Evolutionary conservation across 2,113 vertebrate genomes (phyloP).

Genomic region (Hydrolagus affinis): DNA sequence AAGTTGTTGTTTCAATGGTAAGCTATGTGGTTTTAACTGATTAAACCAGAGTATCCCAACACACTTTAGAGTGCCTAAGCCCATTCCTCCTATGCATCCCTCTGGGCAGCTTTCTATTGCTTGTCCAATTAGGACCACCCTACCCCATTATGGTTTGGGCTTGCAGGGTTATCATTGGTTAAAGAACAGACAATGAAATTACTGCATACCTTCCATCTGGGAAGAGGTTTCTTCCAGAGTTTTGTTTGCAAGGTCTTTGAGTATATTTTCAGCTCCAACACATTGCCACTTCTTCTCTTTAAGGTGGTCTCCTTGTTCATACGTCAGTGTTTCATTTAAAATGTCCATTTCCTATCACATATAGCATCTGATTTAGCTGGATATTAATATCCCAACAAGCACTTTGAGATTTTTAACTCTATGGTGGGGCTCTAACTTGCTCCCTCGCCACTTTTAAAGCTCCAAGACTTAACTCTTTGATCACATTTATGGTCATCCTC

Average conservation of each 20-base stretch:
- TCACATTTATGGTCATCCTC: not conserved
- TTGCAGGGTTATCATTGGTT: too few species aligned
- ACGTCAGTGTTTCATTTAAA: constrained; percentile 56
- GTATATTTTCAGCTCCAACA: not conserved
- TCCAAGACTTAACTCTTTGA: not conserved
- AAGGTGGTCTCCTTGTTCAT: constrained; percentile 50
- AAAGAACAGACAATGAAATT: not conserved
- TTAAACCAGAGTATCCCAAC: too few species aligned
- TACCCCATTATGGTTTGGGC: too few species aligned
- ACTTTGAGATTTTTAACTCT: not conserved
- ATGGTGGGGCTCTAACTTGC: not conserved
- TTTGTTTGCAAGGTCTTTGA: constrained; percentile 37
- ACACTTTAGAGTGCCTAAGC: too few species aligned
- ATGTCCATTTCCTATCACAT: constrained; percentile 50
- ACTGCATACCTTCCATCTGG: constrained; percentile 44
- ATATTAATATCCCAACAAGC: not conserved
- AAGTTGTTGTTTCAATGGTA: too few species aligned
- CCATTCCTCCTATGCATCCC: too few species aligned
- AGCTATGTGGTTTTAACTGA: too few species aligned
- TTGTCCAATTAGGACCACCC: too few species aligned
- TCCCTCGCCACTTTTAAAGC: not conserved
- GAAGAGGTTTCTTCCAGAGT: constrained; percentile 37
- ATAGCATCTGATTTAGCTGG: constrained; percentile 24
- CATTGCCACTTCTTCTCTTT: constrained; percentile 43
- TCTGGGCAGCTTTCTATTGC: too few species aligned